Base-by-base conservation (phyloP, 2,113 vertebrate species). In the Triplophysa siluroides region DNA sequence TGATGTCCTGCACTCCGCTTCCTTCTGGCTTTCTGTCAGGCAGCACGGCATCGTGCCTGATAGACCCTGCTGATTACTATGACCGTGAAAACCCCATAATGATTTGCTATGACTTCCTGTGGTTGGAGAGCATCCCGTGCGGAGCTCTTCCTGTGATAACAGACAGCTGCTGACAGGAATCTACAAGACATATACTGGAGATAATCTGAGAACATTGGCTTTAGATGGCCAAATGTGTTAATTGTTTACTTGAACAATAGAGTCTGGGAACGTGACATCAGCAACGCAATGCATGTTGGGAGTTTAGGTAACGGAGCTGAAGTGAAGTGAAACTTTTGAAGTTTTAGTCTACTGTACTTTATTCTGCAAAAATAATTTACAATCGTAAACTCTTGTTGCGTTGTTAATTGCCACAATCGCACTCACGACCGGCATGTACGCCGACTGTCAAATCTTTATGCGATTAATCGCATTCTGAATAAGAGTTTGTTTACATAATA, bases 31-130 rank as follows among this genome's bases (percentile, higher is more conserved):
- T 84, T 78, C 80, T 81, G 63, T 79, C 11, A 66, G 38, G 12
- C 50, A 16, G 16, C 50, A 52, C 50, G 50, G 16, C 50, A 52
- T 45, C 47, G 61, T 24, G 68, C 47, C 21, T 62, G 43, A 68
- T 54, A 69, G 10, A 69, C 47, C 19, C 67, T 41, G 41, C 77
- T 64, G 78, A 83, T 88, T 14, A 11, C 70, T 79, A 85, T 87
- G 69, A 68, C 67, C 2, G 21, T 54, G 16, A 67, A 62, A 65
- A 65, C 56, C 29, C 78, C 73, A 60, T 83, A 82, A 85, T 85
- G 65, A 86, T 80, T 88, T 81, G 79, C 85, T 80, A 85, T 84
- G 75, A 76, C 80, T 89, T 88, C 86, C 85, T 87, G 68, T 81
- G 78, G 29, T 69, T 8, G 16, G 54, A 60, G 47, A 43, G 12